These are phyloP conservation scores for Thalassophryne amazonica DNA, from an alignment of 2,797 vertebrate genomes.

Conservation along the genomic window DNA sequence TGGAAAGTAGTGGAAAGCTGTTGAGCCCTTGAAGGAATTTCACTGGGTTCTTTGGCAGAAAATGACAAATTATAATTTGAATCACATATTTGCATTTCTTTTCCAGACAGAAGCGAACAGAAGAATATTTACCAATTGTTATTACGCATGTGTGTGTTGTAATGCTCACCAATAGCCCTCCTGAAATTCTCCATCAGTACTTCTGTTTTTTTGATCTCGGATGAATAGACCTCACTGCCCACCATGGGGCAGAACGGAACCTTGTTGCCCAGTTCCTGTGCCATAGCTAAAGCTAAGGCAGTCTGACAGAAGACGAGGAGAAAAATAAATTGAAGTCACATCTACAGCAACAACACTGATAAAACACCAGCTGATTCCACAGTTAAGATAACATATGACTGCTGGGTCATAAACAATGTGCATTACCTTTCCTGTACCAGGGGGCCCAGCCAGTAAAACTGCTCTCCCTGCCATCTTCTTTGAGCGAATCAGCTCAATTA, in stretches of 20 bases:
- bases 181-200: constrained; percentile 99
- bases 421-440: constrained; percentile 96
- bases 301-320: constrained; percentile 75
- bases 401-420: not conserved
- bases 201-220: constrained; percentile 99
- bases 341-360: not conserved
- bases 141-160: too few relatives aligned
- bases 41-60: too few relatives aligned
- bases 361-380: not conserved
- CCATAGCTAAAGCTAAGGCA: constrained; percentile 93
- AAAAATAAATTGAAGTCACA: not conserved
- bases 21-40: too few relatives aligned
- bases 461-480: constrained; percentile 99
- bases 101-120: too few relatives aligned
- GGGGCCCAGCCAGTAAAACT: constrained; percentile 92
- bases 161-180: constrained; percentile 91
- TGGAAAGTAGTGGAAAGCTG: too few relatives aligned
- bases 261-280: constrained; percentile 96
- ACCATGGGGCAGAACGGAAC: constrained; percentile 99
- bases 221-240: constrained; percentile 97
- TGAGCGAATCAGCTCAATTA: constrained; percentile 94
- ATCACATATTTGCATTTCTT: too few relatives aligned
- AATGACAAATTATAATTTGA: too few relatives aligned
- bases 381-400: not conserved
- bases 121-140: too few relatives aligned